Conservation (phyloP, 2,888 invertebrate genomes). For the Nomada goodeniana region DNA sequence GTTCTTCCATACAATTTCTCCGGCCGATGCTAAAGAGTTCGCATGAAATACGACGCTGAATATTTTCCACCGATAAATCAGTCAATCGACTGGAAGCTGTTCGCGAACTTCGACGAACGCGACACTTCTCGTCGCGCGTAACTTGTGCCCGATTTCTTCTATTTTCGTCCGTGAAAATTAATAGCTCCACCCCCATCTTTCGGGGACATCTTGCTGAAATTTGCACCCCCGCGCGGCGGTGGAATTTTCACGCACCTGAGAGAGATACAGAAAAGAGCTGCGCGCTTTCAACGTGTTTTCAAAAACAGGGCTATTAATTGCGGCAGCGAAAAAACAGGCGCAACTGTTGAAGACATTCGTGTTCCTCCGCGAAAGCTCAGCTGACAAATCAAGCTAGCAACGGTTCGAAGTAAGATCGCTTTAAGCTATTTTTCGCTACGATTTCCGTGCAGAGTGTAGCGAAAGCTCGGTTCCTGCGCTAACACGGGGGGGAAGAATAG, state of each 20-base stretch:
- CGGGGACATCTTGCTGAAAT: too few relatives aligned
- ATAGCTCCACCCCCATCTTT: too few relatives aligned
- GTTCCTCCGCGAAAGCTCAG: background rate
- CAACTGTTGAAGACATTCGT: background rate
- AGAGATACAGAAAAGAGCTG: too few relatives aligned
- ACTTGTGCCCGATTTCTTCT: too few relatives aligned
- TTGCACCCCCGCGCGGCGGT: too few relatives aligned
- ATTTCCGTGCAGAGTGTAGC: conserved; percentile 40
- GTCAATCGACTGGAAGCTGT: background rate
- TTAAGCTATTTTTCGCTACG: conserved; percentile 32
- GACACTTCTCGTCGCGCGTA: too few relatives aligned
- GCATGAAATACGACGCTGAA: conserved; percentile 29
- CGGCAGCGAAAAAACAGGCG: conserved; percentile 23
- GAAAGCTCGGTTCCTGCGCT: conserved; percentile 30
- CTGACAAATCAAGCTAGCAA: conserved; percentile 18
- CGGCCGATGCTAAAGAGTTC: conserved; percentile 17
- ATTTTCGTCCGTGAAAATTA: too few relatives aligned
- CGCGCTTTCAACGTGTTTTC: too few relatives aligned
- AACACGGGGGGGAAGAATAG: conserved; percentile 32
- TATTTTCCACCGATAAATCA: conserved; percentile 27
- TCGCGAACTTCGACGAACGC: too few relatives aligned
- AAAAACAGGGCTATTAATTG: conserved; percentile 49
- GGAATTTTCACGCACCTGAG: too few relatives aligned
- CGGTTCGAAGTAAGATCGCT: conserved; percentile 1
- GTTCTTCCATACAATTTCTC: conserved; percentile 30